Evolutionary conservation across 2,113 vertebrate genomes (phyloP).

Genomic region (Apodemus sylvaticus): DNA sequence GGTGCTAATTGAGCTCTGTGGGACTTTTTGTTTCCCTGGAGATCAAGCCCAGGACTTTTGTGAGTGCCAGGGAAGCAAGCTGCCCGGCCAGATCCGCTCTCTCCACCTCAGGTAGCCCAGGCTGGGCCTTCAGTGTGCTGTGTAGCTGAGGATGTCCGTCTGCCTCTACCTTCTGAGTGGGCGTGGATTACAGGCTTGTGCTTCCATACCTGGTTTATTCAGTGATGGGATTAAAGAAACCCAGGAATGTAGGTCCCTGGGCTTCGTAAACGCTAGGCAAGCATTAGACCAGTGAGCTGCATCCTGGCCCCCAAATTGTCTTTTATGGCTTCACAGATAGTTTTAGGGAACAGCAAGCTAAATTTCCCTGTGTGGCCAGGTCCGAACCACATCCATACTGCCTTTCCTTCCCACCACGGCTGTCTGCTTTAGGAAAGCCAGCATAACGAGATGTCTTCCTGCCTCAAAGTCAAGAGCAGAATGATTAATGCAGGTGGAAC

Average conservation of each 20-base stretch:
- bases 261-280: background rate
- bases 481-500: accelerated
- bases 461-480: constrained; percentile 16
- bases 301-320: background rate
- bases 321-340: background rate
- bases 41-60: background rate
- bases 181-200: too few species aligned
- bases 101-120: background rate
- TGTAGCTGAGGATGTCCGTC: background rate
- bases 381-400: accelerated
- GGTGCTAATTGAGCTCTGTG: constrained; percentile 84
- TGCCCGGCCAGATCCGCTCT: background rate
- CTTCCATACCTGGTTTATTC: background rate
- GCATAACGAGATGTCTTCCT: background rate
- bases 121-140: background rate
- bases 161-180: background rate
- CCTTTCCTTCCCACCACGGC: background rate
- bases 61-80: background rate
- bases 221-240: background rate
- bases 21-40: background rate
- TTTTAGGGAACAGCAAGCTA: background rate
- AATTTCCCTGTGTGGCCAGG: too few species aligned
- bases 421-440: background rate
- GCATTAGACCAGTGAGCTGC: background rate
- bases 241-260: background rate